phyloP scores from a whole-genome alignment of 1,140 invertebrate genomes.

The Drosophila lowei region DNA sequence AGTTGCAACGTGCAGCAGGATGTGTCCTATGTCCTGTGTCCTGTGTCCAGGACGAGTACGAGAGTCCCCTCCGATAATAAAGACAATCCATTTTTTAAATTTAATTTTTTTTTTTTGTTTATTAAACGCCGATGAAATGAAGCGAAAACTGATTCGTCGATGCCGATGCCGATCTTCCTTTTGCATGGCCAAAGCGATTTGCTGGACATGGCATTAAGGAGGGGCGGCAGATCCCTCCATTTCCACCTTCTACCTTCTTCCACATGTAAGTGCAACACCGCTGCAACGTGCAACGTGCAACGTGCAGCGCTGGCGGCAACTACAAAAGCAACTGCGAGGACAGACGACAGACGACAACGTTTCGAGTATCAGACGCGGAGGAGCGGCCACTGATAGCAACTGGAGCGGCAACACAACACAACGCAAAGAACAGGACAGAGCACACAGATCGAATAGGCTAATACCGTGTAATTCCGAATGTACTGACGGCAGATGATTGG shows the following conservation, averaged over 20 bases:
- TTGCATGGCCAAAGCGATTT: constrained; percentile 57
- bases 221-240: constrained; percentile 11
- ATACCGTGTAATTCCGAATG: constrained; percentile 16
- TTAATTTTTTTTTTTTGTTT: constrained; percentile 29
- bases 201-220: constrained; percentile 64
- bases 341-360: constrained; percentile 50
- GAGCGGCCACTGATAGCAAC: constrained; percentile 52
- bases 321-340: constrained; percentile 28
- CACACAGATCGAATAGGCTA: neutral
- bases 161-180: constrained; percentile 11
- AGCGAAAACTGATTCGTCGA: constrained; percentile 65
- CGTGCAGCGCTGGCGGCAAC: constrained; percentile 39
- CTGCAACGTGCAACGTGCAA: neutral
- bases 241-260: constrained; percentile 22
- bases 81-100: constrained; percentile 67
- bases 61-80: constrained; percentile 52
- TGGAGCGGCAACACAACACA: constrained; percentile 62
- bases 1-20: constrained; percentile 35
- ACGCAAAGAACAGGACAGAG: neutral
- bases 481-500: too few relatives aligned
- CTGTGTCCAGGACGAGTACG: constrained; percentile 4
- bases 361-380: constrained; percentile 51
- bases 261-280: constrained; percentile 39
- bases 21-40: constrained; percentile 15
- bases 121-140: constrained; percentile 69